phyloP scores from a whole-genome alignment of 2,113 vertebrate genomes.

The Ctenodactylus gundi region DNA sequence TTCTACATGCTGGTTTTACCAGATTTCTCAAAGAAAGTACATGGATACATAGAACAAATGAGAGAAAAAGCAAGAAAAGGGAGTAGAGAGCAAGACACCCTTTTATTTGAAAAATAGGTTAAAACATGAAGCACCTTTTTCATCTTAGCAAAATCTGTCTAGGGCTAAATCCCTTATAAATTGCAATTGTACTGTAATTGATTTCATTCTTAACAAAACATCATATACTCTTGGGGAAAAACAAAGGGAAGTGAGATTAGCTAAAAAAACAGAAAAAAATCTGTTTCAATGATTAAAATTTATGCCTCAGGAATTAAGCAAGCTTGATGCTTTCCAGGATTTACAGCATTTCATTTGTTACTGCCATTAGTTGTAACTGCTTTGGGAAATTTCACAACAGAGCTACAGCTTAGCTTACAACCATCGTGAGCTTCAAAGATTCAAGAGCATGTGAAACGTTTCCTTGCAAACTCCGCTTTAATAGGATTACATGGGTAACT shows the following conservation, averaged over 20 bases:
- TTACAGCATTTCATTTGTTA: conserved; percentile 68
- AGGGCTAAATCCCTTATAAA: conserved; percentile 59
- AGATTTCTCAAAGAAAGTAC: neutral
- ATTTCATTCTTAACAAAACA: conserved; percentile 70
- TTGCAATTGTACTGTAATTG: neutral
- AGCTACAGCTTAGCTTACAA: conserved; percentile 59
- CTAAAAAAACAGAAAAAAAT: conserved; percentile 62
- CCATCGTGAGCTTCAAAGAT: conserved; percentile 67
- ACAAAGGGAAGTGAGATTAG: conserved; percentile 68
- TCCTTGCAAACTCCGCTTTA: conserved; percentile 51
- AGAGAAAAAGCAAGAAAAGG: neutral
- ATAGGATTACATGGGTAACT: conserved; percentile 61
- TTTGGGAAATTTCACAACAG: conserved; percentile 72
- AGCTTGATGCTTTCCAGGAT: conserved; percentile 70
- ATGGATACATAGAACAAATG: neutral
- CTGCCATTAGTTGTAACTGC: conserved; percentile 60
- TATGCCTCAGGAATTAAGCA: conserved; percentile 62
- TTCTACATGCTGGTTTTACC: neutral
- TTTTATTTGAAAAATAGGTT: neutral
- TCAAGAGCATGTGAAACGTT: conserved; percentile 54
- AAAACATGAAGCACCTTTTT: conserved; percentile 17
- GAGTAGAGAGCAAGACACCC: neutral
- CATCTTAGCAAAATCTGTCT: conserved; percentile 57
- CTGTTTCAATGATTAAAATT: conserved; percentile 74
- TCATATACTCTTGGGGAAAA: conserved; percentile 56